Conservation (phyloP, 2,797 vertebrate species). For the Sebastes kiyomatsui region DNA sequence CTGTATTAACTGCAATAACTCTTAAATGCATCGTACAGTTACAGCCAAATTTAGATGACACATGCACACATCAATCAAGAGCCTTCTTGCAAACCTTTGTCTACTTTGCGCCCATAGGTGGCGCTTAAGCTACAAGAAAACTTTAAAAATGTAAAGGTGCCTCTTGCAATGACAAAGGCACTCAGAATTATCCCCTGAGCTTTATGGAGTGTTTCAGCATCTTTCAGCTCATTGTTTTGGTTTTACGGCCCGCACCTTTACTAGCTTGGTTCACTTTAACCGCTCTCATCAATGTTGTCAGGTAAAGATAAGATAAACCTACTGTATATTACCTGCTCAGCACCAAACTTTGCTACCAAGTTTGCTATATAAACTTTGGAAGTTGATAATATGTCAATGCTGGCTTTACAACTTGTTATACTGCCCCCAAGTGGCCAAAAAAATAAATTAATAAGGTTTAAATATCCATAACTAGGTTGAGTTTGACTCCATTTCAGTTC, state of each 20-base stretch:
- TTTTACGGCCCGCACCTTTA: too few species aligned
- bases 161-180: too few species aligned
- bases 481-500: not conserved
- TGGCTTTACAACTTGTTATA: not conserved
- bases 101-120: not conserved
- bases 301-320: fast-evolving
- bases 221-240: too few species aligned
- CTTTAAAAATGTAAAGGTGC: not conserved
- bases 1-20: not conserved
- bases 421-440: not conserved
- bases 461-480: not conserved
- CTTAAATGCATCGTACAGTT: not conserved
- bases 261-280: too few species aligned
- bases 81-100: not conserved
- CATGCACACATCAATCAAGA: not conserved
- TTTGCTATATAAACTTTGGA: fast-evolving
- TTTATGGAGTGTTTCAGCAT: too few species aligned
- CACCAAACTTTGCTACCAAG: too few species aligned
- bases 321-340: too few species aligned
- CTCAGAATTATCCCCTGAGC: too few species aligned
- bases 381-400: not conserved
- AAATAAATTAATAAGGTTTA: not conserved
- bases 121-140: too few species aligned
- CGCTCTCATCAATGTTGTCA: too few species aligned
- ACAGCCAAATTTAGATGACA: not conserved